Percentiles rank a stretch among this genome's conserved stretches.
Evolutionary conservation across 2,888 invertebrate species (phyloP).

Genomic region (Octonoba sinensis): DNA sequence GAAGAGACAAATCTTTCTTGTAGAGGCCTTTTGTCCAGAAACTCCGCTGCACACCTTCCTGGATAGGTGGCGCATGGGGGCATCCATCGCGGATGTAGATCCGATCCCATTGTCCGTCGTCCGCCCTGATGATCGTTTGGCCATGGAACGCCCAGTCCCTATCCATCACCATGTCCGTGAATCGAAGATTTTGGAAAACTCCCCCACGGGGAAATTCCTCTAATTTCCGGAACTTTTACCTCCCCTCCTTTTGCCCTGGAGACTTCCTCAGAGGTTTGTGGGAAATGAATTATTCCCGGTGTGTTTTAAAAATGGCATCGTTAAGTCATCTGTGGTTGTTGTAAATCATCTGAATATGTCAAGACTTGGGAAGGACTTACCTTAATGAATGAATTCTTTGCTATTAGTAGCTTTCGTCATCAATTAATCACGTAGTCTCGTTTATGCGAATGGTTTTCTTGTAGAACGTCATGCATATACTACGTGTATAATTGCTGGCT

Average conservation of each 20-base stretch:
- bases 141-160: constrained; percentile 22
- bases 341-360: constrained; percentile 27
- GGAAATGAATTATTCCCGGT: constrained; percentile 9
- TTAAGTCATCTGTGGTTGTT: constrained; percentile 10
- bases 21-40: constrained; percentile 21
- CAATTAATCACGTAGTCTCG: no score
- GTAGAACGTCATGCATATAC: no score
- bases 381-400: no score
- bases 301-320: constrained; percentile 13
- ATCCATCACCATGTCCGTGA: no score
- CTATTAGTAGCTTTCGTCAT: no score
- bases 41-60: constrained; percentile 34
- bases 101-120: constrained; percentile 28
- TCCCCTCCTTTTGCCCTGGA: not conserved
- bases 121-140: constrained; percentile 5
- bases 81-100: constrained; percentile 40
- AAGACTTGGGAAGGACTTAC: no score
- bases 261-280: no score
- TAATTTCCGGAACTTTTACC: constrained; percentile 32
- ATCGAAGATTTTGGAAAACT: constrained; percentile 18
- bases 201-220: constrained; percentile 35
- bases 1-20: constrained; percentile 36
- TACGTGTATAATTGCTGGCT: no score
- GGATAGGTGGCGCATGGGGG: not conserved
- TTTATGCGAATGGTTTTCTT: no score